Conservation (phyloP, 2,888 invertebrate species). For the Lithophane socia region DNA sequence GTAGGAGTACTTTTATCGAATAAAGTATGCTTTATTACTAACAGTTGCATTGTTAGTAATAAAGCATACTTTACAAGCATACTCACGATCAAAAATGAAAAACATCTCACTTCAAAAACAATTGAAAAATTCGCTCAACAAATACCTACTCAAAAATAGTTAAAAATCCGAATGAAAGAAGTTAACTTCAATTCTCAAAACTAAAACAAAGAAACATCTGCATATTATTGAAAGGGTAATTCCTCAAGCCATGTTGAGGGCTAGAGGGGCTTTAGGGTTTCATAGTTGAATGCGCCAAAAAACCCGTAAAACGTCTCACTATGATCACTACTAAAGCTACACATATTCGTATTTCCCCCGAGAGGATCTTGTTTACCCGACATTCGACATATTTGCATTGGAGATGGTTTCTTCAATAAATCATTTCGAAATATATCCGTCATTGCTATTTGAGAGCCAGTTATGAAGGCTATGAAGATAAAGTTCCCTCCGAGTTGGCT, state of each 20-base stretch:
- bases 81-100: no score
- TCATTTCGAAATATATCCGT: constrained; percentile 31
- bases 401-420: constrained; percentile 32
- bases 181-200: not conserved
- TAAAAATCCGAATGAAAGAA: no score
- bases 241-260: not conserved
- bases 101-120: no score
- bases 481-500: not conserved
- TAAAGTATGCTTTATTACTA: no score
- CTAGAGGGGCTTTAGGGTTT: not conserved
- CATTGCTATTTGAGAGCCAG: not conserved
- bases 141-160: no score
- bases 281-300: constrained; percentile 9
- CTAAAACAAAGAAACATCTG: not conserved
- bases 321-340: not conserved
- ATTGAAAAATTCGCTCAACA: no score
- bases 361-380: constrained; percentile 31
- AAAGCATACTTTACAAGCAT: no score
- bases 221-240: not conserved
- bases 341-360: constrained; percentile 49
- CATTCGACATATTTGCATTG: constrained; percentile 50
- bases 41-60: no score
- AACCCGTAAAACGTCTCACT: not conserved
- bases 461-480: not conserved
- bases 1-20: not conserved